Evolutionary conservation across 1,140 invertebrate species (phyloP), one percentile per base, ranked within the genome.

Genomic region (Aphelenchoides besseyi): DNA sequence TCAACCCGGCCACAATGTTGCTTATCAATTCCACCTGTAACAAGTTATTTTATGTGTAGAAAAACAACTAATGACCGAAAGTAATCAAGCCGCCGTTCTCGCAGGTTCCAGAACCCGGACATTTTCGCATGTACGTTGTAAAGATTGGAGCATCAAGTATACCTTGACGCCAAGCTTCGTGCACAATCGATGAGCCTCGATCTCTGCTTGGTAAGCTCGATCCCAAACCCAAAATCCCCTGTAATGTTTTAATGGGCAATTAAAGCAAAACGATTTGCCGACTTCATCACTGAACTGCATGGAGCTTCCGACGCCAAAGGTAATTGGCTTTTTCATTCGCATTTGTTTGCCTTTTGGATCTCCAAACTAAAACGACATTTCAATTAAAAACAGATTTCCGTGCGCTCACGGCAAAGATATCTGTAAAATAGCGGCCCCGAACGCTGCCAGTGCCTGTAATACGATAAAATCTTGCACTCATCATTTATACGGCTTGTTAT

Each of bases 21-120:
- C 28, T 36, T 28, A 29, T 61, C 59, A n/a, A n/a, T n/a, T n/a
- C n/a, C n/a, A n/a, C n/a, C n/a, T n/a, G n/a, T n/a, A n/a, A n/a
- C n/a, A n/a, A n/a, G n/a, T n/a, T n/a, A n/a, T n/a, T n/a, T n/a
- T n/a, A n/a, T n/a, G n/a, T n/a, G n/a, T n/a, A n/a, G n/a, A n/a
- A n/a, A n/a, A n/a, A n/a, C n/a, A n/a, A n/a, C n/a, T 61, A 30
- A n/a, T 28, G 16, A 1, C 59, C 59, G 59, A 61, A 29, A n/a
- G 59, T 61, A 2, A 61, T 61, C n/a, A 61, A 16, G 30, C 59
- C 59, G n/a, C 59, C 59, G 28, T 61, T 26, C 59, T 61, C 59
- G 2, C 59, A 61, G 18, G 1, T 2, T 1, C 1, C 2, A 61
- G 1, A 2, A 48, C 1, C 2, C 16, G 16, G 16, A 61, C 59